Conservation (phyloP, 2,113 vertebrate species). For the Channa maculata region DNA sequence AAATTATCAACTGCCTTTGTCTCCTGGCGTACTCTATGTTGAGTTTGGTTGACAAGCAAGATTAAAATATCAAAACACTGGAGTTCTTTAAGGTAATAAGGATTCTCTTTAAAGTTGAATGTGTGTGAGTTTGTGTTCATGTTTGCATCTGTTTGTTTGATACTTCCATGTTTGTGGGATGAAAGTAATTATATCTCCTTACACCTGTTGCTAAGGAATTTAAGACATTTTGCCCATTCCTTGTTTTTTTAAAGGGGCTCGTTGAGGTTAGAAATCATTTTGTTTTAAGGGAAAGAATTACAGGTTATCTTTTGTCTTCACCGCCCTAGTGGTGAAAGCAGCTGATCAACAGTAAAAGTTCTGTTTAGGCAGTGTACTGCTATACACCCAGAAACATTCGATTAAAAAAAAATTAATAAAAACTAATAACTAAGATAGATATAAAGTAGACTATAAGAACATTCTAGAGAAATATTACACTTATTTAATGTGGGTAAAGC, state of each 20-base stretch:
- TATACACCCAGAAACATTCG: background rate
- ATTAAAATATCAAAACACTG: background rate
- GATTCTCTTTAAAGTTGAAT: background rate
- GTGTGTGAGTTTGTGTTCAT: constrained; percentile 1
- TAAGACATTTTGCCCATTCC: background rate
- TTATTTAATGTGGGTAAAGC: background rate
- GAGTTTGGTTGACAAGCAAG: background rate
- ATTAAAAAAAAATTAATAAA: background rate
- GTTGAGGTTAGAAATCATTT: background rate
- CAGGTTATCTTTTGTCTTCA: background rate
- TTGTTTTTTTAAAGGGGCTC: background rate
- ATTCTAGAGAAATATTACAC: too few species aligned
- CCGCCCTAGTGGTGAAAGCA: background rate
- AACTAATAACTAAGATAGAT: too few species aligned
- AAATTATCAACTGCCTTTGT: background rate
- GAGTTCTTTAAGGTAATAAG: background rate
- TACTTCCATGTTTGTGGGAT: background rate
- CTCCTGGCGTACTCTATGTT: background rate
- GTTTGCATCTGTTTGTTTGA: background rate
- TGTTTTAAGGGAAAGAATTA: too few species aligned
- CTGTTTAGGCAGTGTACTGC: background rate
- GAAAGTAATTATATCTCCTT: background rate
- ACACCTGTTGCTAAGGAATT: background rate
- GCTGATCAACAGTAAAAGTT: background rate
- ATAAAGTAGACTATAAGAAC: too few species aligned